Percentiles rank a stretch among this genome's conserved stretches.
phyloP scores from a whole-genome alignment of 64 coral and sea anemone genomes.

The Platygyra sinensis region DNA sequence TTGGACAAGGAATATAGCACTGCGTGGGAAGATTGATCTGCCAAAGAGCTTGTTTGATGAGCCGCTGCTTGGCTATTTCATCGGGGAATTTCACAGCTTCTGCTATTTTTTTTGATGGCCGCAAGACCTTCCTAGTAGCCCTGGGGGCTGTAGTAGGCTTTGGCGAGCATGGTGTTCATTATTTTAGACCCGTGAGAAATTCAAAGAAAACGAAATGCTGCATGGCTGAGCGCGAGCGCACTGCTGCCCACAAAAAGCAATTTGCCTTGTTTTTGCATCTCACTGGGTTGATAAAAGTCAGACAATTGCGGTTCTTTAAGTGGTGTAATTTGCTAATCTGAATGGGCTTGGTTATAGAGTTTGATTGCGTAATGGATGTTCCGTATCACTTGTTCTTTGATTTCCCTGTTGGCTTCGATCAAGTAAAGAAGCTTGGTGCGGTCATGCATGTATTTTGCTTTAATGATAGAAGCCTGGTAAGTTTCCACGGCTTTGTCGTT shows the following conservation, averaged over 20 bases:
- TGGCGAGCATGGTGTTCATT: neutral
- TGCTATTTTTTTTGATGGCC: constrained; percentile 11
- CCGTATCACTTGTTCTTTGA: neutral
- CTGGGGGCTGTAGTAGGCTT: constrained; percentile 17
- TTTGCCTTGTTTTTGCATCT: constrained; percentile 28
- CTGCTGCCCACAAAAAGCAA: neutral
- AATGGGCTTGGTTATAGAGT: constrained; percentile 28
- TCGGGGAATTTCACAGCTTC: neutral
- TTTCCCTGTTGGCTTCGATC: neutral
- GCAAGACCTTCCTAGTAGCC: constrained; percentile 3
- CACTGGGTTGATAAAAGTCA: constrained; percentile 33
- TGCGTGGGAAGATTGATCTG: constrained; percentile 17
- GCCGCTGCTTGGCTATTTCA: constrained; percentile 14
- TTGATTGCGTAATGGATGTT: constrained; percentile 42
- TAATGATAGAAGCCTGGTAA: neutral
- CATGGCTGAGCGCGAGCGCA: too few species aligned
- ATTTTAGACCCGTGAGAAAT: neutral
- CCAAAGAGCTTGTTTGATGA: constrained; percentile 24
- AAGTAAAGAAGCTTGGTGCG: constrained; percentile 31
- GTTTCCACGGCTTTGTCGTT: constrained; percentile 5
- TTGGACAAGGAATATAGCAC: neutral
- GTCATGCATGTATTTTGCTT: neutral
- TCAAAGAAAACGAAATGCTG: neutral
- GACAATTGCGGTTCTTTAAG: neutral
- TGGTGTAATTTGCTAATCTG: neutral